Base-by-base conservation (phyloP, 2,888 invertebrate species). In the Stomorhina lunata region DNA sequence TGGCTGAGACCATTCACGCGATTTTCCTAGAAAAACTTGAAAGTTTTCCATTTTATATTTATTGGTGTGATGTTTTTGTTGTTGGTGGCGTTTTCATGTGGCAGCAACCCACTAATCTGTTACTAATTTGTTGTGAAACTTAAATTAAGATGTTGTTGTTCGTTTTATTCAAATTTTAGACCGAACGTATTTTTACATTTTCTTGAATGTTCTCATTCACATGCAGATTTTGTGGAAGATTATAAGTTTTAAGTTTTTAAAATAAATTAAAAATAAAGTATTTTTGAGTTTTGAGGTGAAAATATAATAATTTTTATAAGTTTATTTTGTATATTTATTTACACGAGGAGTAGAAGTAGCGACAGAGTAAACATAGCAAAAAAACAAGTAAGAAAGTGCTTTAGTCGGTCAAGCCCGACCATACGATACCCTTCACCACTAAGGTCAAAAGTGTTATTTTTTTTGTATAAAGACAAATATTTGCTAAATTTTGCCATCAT, bases 71-170 rank as follows among this genome's bases (percentile, higher is more conserved):
- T 32, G 4, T 32, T 37, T 10, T 15, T 61, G 61, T 27, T 17
- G 63, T 29, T 48, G 25, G 34, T 59, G 59, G 45, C 10, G 0
- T n/a, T 29, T 57, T 50, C 34, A 65, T 29, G 43, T 57, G 66
- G 32, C 50, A 65, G 78, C 84, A 85, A 80, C 85, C 66, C 87
- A 87, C 86, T 88, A 87, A 89, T 85, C 86, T 88, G 86, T 86
- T 85, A 88, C 87, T 85, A 86, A 86, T 86, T 86, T 86, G 85
- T 85, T 85, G 81, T 76, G 80, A 68, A 84, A 84, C 81, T 85
- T 86, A 85, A 85, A 85, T 84, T 83, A 83, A 82, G 83, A 83
- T 75, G 80, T 77, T 84, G 76, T 72, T 63, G 72, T 63, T 20
- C 15, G 37, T 71, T 79, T 79, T 84, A 80, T 80, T 77, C 50